These are phyloP conservation scores for Entomobrya proxima DNA, from an alignment of 2,888 invertebrate species.

Conservation along the genomic window DNA sequence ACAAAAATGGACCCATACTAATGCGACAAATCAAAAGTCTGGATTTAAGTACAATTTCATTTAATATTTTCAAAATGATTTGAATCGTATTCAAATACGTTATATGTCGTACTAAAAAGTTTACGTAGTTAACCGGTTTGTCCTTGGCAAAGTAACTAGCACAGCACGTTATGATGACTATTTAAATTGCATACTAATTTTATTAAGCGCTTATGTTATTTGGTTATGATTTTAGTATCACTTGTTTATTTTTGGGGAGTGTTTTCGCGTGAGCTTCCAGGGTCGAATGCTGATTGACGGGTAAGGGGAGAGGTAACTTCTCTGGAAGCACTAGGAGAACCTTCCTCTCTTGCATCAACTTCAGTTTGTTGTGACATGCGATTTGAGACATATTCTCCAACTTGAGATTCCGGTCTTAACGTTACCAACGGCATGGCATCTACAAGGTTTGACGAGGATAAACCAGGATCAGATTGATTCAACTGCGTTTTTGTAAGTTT, in stretches of 20 bases:
- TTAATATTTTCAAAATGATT: no score
- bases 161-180: no score
- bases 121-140: no score
- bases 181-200: slow-evolving; percentile 3
- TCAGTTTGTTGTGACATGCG: slow-evolving; percentile 14
- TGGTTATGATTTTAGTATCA: slow-evolving; percentile 8
- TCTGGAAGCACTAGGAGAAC: slow-evolving; percentile 6
- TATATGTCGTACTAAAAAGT: no score
- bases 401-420: slow-evolving; percentile 52
- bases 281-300: slow-evolving; percentile 68
- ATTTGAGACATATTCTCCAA: slow-evolving; percentile 44
- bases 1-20: no score
- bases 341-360: slow-evolving; percentile 2
- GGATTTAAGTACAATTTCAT: no score
- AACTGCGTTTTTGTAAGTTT: slow-evolving; percentile 62
- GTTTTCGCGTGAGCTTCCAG: slow-evolving; percentile 69
- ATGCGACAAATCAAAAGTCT: no score
- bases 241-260: slow-evolving; percentile 68
- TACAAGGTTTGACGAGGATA: slow-evolving; percentile 58
- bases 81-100: no score
- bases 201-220: slow-evolving; percentile 33
- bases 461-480: slow-evolving; percentile 72
- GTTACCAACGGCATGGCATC: slow-evolving; percentile 38
- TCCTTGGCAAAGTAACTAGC: no score
- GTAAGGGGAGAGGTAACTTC: slow-evolving; percentile 55